phyloP scores from a whole-genome alignment of 2,888 invertebrate genomes.

The Periphyllus acericola region DNA sequence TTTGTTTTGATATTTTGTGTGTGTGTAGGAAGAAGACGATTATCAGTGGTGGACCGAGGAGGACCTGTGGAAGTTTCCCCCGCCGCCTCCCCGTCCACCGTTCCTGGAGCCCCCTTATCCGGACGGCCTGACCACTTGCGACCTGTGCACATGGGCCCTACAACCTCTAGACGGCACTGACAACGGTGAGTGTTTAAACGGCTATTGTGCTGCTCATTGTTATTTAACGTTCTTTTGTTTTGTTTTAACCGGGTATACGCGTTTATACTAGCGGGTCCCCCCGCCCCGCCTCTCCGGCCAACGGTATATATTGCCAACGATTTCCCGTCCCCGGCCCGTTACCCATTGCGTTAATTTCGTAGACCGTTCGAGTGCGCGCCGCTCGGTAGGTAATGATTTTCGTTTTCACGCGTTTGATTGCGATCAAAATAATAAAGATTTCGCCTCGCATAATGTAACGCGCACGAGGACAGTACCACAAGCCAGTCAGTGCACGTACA shows the following conservation, averaged over 20 bases:
- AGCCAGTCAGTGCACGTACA: background rate
- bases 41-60: conserved; percentile 62
- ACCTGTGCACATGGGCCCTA: conserved; percentile 77
- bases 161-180: conserved; percentile 62
- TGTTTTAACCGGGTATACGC: background rate
- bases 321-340: background rate
- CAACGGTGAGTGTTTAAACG: conserved; percentile 60
- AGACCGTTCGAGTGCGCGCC: background rate
- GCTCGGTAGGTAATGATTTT: conserved; percentile 46
- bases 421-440: conserved; percentile 21
- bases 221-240: conserved; percentile 48
- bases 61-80: conserved; percentile 63
- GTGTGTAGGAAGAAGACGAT: conserved; percentile 61
- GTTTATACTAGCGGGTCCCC: background rate
- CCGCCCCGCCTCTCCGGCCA: background rate
- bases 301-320: background rate
- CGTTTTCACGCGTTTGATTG: conserved; percentile 32
- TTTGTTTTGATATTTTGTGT: conserved; percentile 59
- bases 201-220: conserved; percentile 49
- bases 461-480: background rate
- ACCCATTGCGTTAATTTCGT: background rate
- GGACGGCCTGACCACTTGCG: conserved; percentile 79
- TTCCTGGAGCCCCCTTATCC: conserved; percentile 65
- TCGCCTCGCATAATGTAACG: background rate
- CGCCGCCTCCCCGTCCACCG: conserved; percentile 63